phyloP scores from a whole-genome alignment of 2,797 vertebrate species.

The Balearica regulorum region DNA sequence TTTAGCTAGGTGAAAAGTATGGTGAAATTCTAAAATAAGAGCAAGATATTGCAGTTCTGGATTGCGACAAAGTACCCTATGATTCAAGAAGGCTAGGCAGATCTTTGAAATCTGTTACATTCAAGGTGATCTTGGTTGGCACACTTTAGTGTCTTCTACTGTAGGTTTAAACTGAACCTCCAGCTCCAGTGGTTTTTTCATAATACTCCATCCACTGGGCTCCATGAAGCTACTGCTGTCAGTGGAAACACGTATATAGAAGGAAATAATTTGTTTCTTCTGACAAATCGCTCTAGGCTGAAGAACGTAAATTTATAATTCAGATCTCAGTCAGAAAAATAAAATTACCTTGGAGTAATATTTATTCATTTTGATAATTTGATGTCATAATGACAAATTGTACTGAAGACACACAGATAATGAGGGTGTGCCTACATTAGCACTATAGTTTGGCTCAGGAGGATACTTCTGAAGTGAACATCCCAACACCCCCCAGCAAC shows the following conservation, averaged over 20 bases:
- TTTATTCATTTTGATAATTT: neutral
- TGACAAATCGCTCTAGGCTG: neutral
- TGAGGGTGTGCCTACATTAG: neutral
- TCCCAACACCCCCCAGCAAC: rapidly evolving
- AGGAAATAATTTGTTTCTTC: neutral
- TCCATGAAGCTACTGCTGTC: neutral
- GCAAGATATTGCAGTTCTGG: neutral
- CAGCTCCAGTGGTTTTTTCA: neutral
- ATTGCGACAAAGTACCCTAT: neutral
- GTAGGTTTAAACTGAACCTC: neutral
- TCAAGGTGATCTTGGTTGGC: neutral
- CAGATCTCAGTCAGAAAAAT: neutral
- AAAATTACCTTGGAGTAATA: neutral
- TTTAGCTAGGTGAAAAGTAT: neutral
- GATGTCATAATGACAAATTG: neutral
- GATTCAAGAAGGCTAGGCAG: neutral
- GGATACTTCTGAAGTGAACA: neutral
- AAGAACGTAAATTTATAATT: neutral
- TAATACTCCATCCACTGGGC: neutral
- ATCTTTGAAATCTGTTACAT: neutral
- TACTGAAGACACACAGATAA: neutral
- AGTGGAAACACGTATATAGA: neutral
- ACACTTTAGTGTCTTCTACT: neutral
- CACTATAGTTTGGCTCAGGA: neutral
- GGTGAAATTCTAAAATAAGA: neutral